Evolutionary conservation across 2,888 invertebrate species (phyloP), one percentile per base, ranked within the genome.

Genomic region (Lithophane semibrunnea): DNA sequence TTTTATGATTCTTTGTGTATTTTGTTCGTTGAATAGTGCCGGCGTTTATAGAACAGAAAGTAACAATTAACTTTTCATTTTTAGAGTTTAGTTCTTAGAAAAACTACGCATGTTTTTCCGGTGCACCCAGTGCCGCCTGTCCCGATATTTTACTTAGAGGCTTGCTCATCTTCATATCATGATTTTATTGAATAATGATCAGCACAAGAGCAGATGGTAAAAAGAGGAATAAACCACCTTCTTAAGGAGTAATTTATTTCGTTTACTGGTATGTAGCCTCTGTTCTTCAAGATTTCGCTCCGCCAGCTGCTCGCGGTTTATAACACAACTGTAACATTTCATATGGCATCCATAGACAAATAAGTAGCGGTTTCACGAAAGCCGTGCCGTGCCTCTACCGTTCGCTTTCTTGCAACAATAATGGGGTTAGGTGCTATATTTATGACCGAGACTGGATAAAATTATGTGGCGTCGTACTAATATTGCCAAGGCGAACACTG

Each of bases 381-480:
- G 63, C 77, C 78, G 78, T 84, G 56, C 80, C 79, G 79, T 82
- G 77, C 79, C 80, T 80, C 66, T 85, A 85, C 87, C 74, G 88
- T 89, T 90, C 90, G 89, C 88, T 91, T 91, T 88, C 91, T 90
- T 92, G 89, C 89, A 90, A 91, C 92, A 92, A 93, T 92, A 94
- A 93, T 91, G 91, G 91, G 88, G 90, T 90, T 88, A 90, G 90
- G 90, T 90, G 90, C 83, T 90, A 89, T 93, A 94, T 94, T 94
- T 94, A 94, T 92, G 91, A 86, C 87, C 91, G 80, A 90, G 86
- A 92, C 92, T 92, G 92, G 93, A 93, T 93, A 92, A 93, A 94
- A 94, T 94, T 94, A 94, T 94, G 92, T 93, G 92, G 89, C 91
- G 88, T 90, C 90, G 89, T 90, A 90, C 91, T 93, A 93, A 94